phyloP scores from a whole-genome alignment of 1,140 invertebrate genomes.

The Trachymyrmex septentrionalis region DNA sequence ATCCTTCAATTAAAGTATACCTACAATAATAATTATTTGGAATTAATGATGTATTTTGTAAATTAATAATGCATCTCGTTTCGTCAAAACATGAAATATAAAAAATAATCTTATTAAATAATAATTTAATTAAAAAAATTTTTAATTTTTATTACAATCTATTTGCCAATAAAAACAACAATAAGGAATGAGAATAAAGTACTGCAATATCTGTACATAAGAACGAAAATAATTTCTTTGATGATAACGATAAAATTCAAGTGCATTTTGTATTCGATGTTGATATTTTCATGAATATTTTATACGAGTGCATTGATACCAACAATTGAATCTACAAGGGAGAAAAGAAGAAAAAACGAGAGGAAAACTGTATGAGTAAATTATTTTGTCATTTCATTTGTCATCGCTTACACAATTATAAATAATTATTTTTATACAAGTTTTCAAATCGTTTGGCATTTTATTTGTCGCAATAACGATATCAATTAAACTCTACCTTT shows the following conservation, averaged over 20 bases:
- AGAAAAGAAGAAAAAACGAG: too few species aligned
- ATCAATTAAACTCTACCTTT: not conserved
- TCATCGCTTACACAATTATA: conserved; percentile 3
- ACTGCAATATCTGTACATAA: too few species aligned
- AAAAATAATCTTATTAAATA: not conserved
- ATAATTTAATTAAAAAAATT: not conserved
- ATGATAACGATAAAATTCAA: not conserved
- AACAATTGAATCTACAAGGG: too few species aligned
- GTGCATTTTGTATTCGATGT: not conserved
- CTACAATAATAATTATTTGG: not conserved
- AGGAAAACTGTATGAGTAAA: too few species aligned
- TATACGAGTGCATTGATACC: too few species aligned
- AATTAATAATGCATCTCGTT: not conserved
- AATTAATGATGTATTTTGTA: conserved; percentile 14
- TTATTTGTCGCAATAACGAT: not conserved
- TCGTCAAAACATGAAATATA: not conserved
- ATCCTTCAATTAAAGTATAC: not conserved
- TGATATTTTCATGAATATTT: too few species aligned
- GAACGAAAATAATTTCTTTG: not conserved
- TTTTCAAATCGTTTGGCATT: not conserved
- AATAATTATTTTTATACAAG: not conserved
- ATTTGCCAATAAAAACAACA: not conserved
- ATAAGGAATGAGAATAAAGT: not conserved
- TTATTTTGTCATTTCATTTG: not conserved
- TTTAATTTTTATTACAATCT: not conserved